Evolutionary conservation across 2,113 vertebrate species (phyloP).

Genomic region (Rafetus swinhoei): DNA sequence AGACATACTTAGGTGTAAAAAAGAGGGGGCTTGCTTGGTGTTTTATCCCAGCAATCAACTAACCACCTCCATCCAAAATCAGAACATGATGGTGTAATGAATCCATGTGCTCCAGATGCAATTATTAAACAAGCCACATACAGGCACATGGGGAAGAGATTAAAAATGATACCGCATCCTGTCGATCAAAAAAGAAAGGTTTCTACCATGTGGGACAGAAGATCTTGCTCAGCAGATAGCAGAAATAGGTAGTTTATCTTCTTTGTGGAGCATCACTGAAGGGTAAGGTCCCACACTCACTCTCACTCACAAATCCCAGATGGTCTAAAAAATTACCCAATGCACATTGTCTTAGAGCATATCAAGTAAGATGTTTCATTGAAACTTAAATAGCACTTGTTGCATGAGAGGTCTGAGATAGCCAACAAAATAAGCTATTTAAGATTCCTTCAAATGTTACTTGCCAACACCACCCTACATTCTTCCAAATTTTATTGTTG

Average conservation of each 20-base stretch:
- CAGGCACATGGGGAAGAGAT: neutral
- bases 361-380: neutral
- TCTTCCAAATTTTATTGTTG: neutral
- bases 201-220: neutral
- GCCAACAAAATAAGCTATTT: neutral
- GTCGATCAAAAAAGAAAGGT: neutral
- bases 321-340: neutral
- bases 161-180: neutral
- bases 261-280: neutral
- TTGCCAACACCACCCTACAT: slow-evolving; percentile 7
- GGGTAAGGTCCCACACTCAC: neutral
- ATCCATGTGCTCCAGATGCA: neutral
- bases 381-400: neutral
- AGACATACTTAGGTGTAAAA: rapidly evolving
- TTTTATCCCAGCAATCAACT: neutral
- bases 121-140: neutral
- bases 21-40: neutral
- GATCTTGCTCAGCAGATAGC: neutral
- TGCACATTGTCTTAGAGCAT: slow-evolving; percentile 9
- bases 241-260: neutral
- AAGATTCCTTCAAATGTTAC: neutral
- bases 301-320: neutral
- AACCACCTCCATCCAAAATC: neutral
- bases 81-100: neutral
- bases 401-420: neutral